A percentile compares a stretch with the other conserved stretches of the same genome.
Evolutionary conservation across 2,113 vertebrate species (phyloP).

Genomic region (Hucho hucho): DNA sequence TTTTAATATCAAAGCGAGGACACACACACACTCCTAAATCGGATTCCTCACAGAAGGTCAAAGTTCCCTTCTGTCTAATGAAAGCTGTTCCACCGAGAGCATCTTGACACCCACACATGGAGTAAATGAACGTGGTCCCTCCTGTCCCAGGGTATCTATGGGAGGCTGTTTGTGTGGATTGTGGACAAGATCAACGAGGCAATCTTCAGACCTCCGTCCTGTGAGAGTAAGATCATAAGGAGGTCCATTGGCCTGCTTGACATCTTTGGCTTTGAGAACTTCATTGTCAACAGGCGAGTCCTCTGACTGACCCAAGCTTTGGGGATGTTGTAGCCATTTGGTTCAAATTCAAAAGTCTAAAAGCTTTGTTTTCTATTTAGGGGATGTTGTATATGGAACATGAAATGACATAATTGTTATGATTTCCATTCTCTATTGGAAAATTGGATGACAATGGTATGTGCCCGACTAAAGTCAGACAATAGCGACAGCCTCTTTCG

Average conservation of each 20-base stretch:
- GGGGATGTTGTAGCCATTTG: neutral
- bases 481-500: too few species aligned
- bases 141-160: conserved; percentile 89
- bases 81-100: conserved; percentile 71
- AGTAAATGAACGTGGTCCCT: neutral
- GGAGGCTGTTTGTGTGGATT: conserved; percentile 94
- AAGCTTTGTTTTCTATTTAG: neutral
- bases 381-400: too few species aligned
- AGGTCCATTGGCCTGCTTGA: conserved; percentile 92
- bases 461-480: too few species aligned
- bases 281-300: conserved; percentile 88
- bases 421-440: too few species aligned
- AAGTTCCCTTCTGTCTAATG: neutral
- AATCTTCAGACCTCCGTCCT: conserved; percentile 88
- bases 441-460: too few species aligned
- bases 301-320: neutral
- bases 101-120: conserved; percentile 72
- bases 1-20: neutral
- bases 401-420: too few species aligned
- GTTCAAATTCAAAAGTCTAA: neutral
- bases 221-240: conserved; percentile 77
- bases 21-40: neutral
- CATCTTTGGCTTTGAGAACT: conserved; percentile 99
- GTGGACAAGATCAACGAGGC: conserved; percentile 98
- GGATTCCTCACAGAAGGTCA: neutral